Conservation (phyloP, 2,888 invertebrate genomes). For the Lasioglossum morio region DNA sequence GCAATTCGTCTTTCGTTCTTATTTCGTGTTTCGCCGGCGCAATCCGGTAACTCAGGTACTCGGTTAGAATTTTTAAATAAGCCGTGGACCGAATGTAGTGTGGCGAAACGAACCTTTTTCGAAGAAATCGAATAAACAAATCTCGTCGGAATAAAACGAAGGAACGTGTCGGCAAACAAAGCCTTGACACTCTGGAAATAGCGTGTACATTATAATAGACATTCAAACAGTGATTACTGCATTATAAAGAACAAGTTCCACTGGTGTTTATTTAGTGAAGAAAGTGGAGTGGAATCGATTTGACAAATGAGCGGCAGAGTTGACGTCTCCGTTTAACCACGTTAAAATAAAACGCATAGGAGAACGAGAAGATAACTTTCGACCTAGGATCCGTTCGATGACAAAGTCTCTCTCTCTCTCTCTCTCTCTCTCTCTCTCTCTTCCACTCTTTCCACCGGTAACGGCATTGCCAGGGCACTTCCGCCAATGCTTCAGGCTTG, state of each 20-base stretch:
- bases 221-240: background rate
- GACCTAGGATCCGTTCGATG: conserved; percentile 19
- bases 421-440: background rate
- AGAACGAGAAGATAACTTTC: conserved; percentile 31
- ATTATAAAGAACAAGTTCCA: background rate
- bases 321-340: background rate
- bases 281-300: background rate
- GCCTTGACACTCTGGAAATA: background rate
- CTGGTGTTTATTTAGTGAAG: background rate
- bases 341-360: background rate
- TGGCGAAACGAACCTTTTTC: background rate
- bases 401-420: background rate
- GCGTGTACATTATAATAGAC: background rate
- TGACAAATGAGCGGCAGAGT: background rate
- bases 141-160: background rate
- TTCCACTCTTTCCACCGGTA: conserved; percentile 57
- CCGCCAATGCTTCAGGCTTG: conserved; percentile 45
- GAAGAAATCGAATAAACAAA: background rate
- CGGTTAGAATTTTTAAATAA: conserved; percentile 17
- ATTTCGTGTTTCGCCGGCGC: background rate
- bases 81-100: background rate
- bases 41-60: background rate
- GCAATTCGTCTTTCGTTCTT: conserved; percentile 19
- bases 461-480: conserved; percentile 65
- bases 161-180: background rate